A percentile compares a stretch with the other conserved stretches of the same genome.
These are phyloP conservation scores for Cephus runcator DNA, from an alignment of 2,888 invertebrate genomes.

Conservation along the genomic window DNA sequence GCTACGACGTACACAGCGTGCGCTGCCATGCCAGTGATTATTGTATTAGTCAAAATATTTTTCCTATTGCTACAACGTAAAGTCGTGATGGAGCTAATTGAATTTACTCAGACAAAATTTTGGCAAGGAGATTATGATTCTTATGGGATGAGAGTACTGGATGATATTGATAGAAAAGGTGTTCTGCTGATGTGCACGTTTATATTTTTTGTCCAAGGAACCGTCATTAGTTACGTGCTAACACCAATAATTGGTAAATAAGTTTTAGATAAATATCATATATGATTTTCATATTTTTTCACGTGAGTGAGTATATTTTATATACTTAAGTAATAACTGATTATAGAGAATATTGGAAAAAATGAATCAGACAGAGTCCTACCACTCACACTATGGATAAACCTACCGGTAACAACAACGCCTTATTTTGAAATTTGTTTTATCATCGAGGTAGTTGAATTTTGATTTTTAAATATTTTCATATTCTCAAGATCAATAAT, in stretches of 20 bases:
- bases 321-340: neutral
- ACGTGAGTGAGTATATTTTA: neutral
- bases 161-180: constrained; percentile 29
- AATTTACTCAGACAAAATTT: constrained; percentile 30
- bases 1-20: constrained; percentile 27
- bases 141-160: constrained; percentile 27
- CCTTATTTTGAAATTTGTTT: constrained; percentile 33
- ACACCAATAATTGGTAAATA: constrained; percentile 34
- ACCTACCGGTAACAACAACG: constrained; percentile 14
- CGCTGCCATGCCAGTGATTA: constrained; percentile 26
- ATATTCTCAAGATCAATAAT: constrained; percentile 8
- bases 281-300: neutral
- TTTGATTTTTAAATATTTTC: neutral
- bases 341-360: constrained; percentile 34
- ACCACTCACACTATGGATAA: constrained; percentile 21
- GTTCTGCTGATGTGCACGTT: constrained; percentile 30
- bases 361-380: constrained; percentile 32
- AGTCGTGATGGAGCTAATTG: constrained; percentile 28
- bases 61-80: constrained; percentile 20
- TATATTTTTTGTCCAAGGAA: constrained; percentile 27
- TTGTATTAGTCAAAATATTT: constrained; percentile 29
- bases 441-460: constrained; percentile 14
- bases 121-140: constrained; percentile 32
- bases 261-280: no score
- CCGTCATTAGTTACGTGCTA: constrained; percentile 27